Conservation (phyloP, 1,140 invertebrate species). For the Lucilia cuprina region DNA sequence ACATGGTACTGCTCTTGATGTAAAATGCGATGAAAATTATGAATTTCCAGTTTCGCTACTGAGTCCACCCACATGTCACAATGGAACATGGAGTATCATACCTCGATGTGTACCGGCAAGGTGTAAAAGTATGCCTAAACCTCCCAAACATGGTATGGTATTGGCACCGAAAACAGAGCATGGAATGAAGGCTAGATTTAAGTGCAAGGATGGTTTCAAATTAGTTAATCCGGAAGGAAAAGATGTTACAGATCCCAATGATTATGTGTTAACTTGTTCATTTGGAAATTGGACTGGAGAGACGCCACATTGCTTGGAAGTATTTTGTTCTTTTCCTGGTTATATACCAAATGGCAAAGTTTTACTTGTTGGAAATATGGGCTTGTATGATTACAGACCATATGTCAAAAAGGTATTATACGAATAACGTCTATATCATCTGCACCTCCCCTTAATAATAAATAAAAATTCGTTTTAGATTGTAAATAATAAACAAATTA, state of each 20-base stretch:
- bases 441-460: not conserved
- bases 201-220: conserved; percentile 90
- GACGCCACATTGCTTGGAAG: conserved; percentile 84
- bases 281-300: conserved; percentile 94
- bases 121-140: conserved; percentile 87
- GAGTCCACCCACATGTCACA: conserved; percentile 77
- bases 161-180: conserved; percentile 96
- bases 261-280: conserved; percentile 79
- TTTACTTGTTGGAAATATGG: conserved; percentile 94
- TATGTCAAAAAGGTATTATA: conserved; percentile 84
- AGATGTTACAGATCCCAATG: conserved; percentile 61
- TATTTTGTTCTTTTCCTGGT: conserved; percentile 94
- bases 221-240: conserved; percentile 72
- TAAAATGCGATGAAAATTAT: conserved; percentile 86
- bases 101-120: conserved; percentile 88
- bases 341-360: conserved; percentile 90
- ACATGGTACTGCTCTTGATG: conserved; percentile 84
- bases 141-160: conserved; percentile 91
- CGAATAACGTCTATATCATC: not conserved
- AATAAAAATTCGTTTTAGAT: conserved; percentile 60
- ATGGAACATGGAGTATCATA: conserved; percentile 94
- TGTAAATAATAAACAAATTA: conserved; percentile 94
- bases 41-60: conserved; percentile 71
- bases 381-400: conserved; percentile 94
- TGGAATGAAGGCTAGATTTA: conserved; percentile 89